phyloP scores from a whole-genome alignment of 30 jellyfish, hydroid and myxozoan genomes.

The Haliclystus octoradiatus region DNA sequence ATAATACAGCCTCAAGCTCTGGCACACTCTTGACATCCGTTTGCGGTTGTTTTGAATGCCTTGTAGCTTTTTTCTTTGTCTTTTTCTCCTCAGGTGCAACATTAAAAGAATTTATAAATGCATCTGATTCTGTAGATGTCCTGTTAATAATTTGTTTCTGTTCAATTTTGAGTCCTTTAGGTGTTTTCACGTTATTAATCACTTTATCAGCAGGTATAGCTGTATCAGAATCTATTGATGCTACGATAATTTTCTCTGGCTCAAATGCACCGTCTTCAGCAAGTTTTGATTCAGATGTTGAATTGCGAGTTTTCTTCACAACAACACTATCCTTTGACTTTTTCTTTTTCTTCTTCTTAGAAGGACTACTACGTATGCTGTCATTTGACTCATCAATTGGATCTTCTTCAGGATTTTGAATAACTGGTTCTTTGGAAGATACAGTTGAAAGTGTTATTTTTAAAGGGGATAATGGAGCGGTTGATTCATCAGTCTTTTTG shows the following conservation, averaged over 20 bases:
- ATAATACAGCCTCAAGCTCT: constrained; percentile 53
- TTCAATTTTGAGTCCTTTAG: too few species aligned
- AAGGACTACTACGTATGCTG: background rate
- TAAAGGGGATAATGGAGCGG: background rate
- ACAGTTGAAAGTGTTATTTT: too few species aligned
- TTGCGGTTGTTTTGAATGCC: constrained; percentile 17
- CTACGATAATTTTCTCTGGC: background rate
- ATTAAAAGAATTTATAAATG: background rate
- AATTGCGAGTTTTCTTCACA: too few species aligned
- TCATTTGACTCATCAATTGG: background rate
- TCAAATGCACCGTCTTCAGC: background rate
- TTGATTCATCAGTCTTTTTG: background rate
- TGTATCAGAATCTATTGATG: too few species aligned
- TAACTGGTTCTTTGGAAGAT: too few species aligned
- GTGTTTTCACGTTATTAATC: too few species aligned
- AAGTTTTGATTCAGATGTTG: constrained; percentile 12
- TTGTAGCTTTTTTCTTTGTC: constrained; percentile 60
- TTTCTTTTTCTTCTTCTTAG: background rate
- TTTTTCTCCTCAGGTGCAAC: constrained; percentile 52
- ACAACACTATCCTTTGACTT: background rate
- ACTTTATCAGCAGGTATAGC: too few species aligned
- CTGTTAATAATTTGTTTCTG: too few species aligned
- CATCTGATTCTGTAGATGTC: too few species aligned
- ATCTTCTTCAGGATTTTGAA: constrained; percentile 17
- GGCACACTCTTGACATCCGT: background rate